These are phyloP conservation scores for Sabatieria punctata DNA, from an alignment of 2,888 invertebrate species.

Conservation along the genomic window DNA sequence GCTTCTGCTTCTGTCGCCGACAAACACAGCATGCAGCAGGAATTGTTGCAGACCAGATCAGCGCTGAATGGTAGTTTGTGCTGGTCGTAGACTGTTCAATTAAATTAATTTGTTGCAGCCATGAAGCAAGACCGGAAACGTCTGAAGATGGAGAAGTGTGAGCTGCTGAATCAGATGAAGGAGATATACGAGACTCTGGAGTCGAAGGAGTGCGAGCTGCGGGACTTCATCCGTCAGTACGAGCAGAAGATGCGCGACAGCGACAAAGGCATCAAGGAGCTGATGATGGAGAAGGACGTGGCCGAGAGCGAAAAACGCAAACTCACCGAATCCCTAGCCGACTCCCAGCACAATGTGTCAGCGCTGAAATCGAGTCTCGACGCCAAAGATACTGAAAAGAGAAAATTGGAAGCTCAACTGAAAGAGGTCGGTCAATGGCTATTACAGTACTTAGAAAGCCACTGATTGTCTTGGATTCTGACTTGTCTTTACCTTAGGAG, in stretches of 20 bases:
- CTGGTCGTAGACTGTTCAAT: slow-evolving; percentile 2
- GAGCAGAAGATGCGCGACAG: slow-evolving; percentile 66
- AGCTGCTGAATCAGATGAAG: slow-evolving; percentile 79
- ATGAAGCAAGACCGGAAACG: slow-evolving; percentile 74
- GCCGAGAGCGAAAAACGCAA: slow-evolving; percentile 75
- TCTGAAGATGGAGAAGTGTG: slow-evolving; percentile 78
- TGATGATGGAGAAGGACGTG: slow-evolving; percentile 48
- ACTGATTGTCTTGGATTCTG: too few relatives aligned
- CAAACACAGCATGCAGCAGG: slow-evolving; percentile 47
- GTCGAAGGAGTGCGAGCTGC: slow-evolving; percentile 71
- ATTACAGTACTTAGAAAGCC: too few relatives aligned
- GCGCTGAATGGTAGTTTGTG: slow-evolving; percentile 44
- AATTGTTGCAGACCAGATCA: slow-evolving; percentile 58
- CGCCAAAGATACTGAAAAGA: slow-evolving; percentile 63
- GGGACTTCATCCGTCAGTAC: slow-evolving; percentile 82
- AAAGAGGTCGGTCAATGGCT: slow-evolving; percentile 26
- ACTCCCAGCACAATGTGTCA: slow-evolving; percentile 70
- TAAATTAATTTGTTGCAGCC: slow-evolving; percentile 36
- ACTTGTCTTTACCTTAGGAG: too few relatives aligned
- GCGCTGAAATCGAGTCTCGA: slow-evolving; percentile 70
- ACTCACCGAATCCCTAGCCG: slow-evolving; percentile 64
- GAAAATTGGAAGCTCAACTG: slow-evolving; percentile 48
- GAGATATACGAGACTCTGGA: slow-evolving; percentile 79
- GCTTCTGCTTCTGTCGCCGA: background rate
- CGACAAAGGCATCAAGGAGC: slow-evolving; percentile 47